phyloP scores from a whole-genome alignment of 2,888 invertebrate genomes.

The Diaperis boleti region DNA sequence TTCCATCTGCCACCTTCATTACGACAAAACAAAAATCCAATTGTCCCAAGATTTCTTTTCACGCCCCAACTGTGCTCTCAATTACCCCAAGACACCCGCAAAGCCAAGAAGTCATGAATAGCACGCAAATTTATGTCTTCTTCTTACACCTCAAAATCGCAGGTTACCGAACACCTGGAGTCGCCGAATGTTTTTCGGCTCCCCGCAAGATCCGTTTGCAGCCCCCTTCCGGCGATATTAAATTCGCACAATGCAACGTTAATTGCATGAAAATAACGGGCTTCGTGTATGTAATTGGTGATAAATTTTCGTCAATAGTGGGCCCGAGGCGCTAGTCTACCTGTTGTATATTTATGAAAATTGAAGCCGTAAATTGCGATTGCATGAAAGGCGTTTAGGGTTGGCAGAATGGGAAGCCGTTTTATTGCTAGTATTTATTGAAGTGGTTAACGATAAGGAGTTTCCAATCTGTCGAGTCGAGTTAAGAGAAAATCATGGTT shows the following conservation, averaged over 20 bases:
- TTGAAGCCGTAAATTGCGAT: conserved; percentile 12
- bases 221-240: conserved; percentile 14
- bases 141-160: too few relatives aligned
- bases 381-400: conserved; percentile 9
- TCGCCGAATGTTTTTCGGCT: not conserved
- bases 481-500: conserved; percentile 14
- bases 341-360: conserved; percentile 26
- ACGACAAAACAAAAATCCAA: too few relatives aligned
- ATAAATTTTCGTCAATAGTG: conserved; percentile 19
- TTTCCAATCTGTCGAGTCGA: conserved; percentile 3
- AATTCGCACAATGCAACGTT: conserved; percentile 18
- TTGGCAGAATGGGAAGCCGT: conserved; percentile 1
- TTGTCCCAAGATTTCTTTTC: too few relatives aligned
- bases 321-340: not conserved
- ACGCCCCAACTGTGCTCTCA: not conserved
- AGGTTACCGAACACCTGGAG: conserved; percentile 10
- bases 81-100: not conserved
- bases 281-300: conserved; percentile 15
- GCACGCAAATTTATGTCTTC: conserved; percentile 7
- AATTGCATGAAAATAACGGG: conserved; percentile 18
- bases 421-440: conserved; percentile 10
- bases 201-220: conserved; percentile 3
- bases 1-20: too few relatives aligned
- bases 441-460: not conserved
- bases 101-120: conserved; percentile 1